Percentiles rank a stretch among this genome's conserved stretches.
Evolutionary conservation across 2,888 invertebrate species (phyloP).

Genomic region (Isoperla grammatica): DNA sequence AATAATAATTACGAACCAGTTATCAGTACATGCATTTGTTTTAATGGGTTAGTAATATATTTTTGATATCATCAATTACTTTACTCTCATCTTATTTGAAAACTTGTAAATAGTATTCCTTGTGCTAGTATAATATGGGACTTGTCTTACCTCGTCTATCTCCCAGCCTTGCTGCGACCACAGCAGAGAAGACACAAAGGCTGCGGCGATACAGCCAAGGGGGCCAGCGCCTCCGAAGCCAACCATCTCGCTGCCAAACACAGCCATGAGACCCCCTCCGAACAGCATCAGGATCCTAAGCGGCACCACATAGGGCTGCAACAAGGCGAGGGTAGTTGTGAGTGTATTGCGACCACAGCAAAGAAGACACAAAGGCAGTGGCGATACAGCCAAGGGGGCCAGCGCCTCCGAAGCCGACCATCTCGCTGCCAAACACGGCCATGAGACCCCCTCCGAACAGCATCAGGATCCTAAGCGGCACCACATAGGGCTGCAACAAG

Average conservation of each 20-base stretch:
- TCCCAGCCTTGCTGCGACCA: slow-evolving; percentile 85
- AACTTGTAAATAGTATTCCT: no score
- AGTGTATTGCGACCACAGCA: slow-evolving; percentile 76
- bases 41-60: no score
- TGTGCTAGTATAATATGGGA: no score
- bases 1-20: no score
- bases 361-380: slow-evolving; percentile 74
- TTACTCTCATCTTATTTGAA: no score
- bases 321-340: no score
- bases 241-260: slow-evolving; percentile 79
- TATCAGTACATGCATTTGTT: no score
- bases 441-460: slow-evolving; percentile 76
- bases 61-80: no score
- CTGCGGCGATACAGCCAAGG: slow-evolving; percentile 73
- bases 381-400: slow-evolving; percentile 81
- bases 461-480: slow-evolving; percentile 72
- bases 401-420: slow-evolving; percentile 64
- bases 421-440: slow-evolving; percentile 81
- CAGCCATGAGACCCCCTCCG: slow-evolving; percentile 73
- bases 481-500: slow-evolving; percentile 57
- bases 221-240: slow-evolving; percentile 73
- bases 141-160: slow-evolving; percentile 52
- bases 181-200: slow-evolving; percentile 73
- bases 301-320: slow-evolving; percentile 67
- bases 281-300: slow-evolving; percentile 73